A percentile compares a stretch with the other conserved stretches of the same genome.
Conservation (phyloP, 2,888 invertebrate species). For the Schrankia costaestrigalis region DNA sequence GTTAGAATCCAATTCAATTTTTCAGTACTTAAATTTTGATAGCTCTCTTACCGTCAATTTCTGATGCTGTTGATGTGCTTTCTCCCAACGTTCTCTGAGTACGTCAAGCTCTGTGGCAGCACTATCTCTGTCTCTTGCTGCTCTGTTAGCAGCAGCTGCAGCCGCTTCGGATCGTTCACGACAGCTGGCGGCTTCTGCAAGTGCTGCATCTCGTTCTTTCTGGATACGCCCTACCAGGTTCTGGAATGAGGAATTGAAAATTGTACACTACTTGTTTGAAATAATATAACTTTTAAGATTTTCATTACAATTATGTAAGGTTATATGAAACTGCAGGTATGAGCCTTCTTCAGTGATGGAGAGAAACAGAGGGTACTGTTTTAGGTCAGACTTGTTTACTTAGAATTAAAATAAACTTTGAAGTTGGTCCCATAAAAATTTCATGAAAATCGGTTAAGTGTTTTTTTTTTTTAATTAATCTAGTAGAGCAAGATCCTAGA, state of each 20-base stretch:
- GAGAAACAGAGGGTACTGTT: no score
- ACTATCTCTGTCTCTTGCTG: slow-evolving; percentile 91
- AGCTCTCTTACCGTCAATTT: slow-evolving; percentile 84
- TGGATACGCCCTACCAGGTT: slow-evolving; percentile 88
- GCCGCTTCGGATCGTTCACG: slow-evolving; percentile 91
- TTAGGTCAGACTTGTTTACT: no score
- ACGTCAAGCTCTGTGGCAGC: slow-evolving; percentile 92
- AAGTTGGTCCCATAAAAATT: no score
- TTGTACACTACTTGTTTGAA: not conserved
- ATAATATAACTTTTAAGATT: no score
- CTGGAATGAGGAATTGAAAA: slow-evolving; percentile 61
- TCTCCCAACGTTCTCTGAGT: slow-evolving; percentile 93
- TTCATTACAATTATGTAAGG: no score
- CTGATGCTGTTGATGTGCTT: slow-evolving; percentile 90
- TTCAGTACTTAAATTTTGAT: not conserved
- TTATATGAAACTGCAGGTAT: no score
- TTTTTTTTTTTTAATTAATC: no score
- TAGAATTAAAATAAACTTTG: no score
- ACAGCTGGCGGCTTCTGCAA: slow-evolving; percentile 89
- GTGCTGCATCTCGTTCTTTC: slow-evolving; percentile 92
- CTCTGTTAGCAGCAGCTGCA: slow-evolving; percentile 89
- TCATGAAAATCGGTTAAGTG: no score
- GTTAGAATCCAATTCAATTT: no score
- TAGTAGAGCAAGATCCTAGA: no score
- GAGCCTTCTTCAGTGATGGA: no score